Evolutionary conservation across 2,113 vertebrate species (phyloP), one percentile per base, ranked within the genome.

Genomic region (Eublepharis macularius): DNA sequence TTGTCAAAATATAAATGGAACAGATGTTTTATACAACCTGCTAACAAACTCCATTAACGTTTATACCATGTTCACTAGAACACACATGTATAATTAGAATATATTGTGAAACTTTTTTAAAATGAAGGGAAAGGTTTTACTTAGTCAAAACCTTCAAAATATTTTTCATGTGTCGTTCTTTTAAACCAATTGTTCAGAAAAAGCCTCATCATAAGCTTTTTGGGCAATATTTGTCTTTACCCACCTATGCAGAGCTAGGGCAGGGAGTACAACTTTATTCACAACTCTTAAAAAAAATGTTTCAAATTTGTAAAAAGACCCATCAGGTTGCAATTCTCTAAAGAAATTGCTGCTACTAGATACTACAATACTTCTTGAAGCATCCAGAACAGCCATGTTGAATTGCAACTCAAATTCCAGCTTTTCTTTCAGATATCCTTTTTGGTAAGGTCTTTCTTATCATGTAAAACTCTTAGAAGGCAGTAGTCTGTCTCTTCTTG

Each of bases 351-450:
- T n/a, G 0, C 4, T 21, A 54, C 6, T 2, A 13, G n/a, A 11
- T 70, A 41, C 32, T 32, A 39, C 21, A 13, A 39, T 47, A 72
- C 47, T 39, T 17, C 2, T 2, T 41, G 51, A 4, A 72, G 49
- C 66, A 82, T 12, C 34, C 69, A 82, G 21, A 72, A 82, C 34
- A 82, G 80, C 80, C 80, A 82, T 82, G 68, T 82, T 82, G 54
- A 82, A 82, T 36, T 82, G 66, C 80, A 82, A 19, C 11, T 39
- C 68, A 82, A 54, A 82, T 72, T 41, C 47, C 24, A 32, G n/a
- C 1, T 72, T 54, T 8, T 51, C 54, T 34, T 29, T 82, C 43
- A 39, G 68, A 6, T 24, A 51, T 39, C 1, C 0, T 54, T 9
- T 21, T 2, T 1, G 2, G 47, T 81, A 47, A 70, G 14, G 39